Base-by-base conservation (phyloP, 92 coral and sea anemone species). In the Metridium senile region DNA sequence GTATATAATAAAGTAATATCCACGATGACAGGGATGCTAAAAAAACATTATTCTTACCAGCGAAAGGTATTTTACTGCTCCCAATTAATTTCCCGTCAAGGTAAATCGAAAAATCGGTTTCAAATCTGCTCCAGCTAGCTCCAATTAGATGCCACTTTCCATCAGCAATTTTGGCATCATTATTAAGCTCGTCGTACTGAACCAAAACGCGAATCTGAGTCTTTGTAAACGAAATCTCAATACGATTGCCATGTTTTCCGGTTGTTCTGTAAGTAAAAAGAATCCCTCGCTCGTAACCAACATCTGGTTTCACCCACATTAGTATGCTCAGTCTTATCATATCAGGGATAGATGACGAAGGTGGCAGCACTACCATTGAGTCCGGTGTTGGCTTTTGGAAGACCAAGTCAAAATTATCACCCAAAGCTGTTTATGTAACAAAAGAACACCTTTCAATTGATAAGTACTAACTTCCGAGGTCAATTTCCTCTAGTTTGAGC, bases 61-160 rank as follows among this genome's bases (percentile, higher is more conserved):
- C 3, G 9, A 20, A 54, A 6, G 69, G 18, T 63, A 63, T 63
- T 23, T 13, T n/a, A 70, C 33, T 59, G 17, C 34, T 26, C 22
- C 39, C 46, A 29, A 62, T 25, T 23, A 66, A 57, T 11, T 57
- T 52, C 18, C 90, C 82, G 62, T 81, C 82, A 2, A 82, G 9
- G 71, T 77, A 87, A 30, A 87, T 33, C 0, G 49, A 70, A 19
- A 66, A 43, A 8, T 35, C 28, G 35, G 80, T 80, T 9, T 27
- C 31, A 17, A 21, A 1, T 6, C 80, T 73, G 25, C 77, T 68
- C 91, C 91, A 87, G 25, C 76, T 73, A 17, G 74, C 51, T n/a
- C 91, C 91, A 39, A 87, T 54, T 27, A 74, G 82, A 66, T 82
- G 88, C 91, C 91, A 87, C 25, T 11, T 64, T 3, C 74, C 85